Percentiles rank a stretch among this genome's conserved stretches.
phyloP scores from a whole-genome alignment of 2,113 vertebrate species.

The Turnix velox region DNA sequence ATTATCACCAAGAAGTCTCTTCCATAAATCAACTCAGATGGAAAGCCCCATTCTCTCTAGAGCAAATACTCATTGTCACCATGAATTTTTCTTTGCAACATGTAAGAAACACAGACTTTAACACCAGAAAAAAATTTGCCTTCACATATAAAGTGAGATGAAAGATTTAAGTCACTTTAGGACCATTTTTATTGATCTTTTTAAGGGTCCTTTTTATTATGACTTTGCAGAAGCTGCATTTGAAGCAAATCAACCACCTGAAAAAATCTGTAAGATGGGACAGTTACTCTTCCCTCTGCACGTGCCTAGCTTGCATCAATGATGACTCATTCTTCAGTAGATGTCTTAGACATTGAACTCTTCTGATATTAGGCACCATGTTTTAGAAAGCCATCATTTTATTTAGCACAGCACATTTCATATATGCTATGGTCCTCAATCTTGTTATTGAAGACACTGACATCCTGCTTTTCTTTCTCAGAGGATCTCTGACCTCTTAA shows the following conservation, averaged over 20 bases:
- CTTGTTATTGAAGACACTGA: not conserved
- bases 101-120: not conserved
- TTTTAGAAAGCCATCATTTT: not conserved
- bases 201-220: not conserved
- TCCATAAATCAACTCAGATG: not conserved
- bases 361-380: not conserved
- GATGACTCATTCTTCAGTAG: not conserved
- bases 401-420: constrained; percentile 1
- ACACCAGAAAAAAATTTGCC: not conserved
- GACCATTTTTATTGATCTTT: not conserved
- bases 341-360: not conserved
- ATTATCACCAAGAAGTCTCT: not conserved
- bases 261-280: not conserved
- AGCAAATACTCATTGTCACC: not conserved
- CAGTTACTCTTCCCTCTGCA: not conserved
- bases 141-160: not conserved
- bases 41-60: not conserved
- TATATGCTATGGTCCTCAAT: not conserved
- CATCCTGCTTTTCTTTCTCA: constrained; percentile 10
- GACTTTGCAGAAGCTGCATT: not conserved
- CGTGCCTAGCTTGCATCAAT: not conserved
- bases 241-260: constrained; percentile 3
- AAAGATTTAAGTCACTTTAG: not conserved
- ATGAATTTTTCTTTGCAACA: not conserved
- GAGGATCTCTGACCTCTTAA: constrained; percentile 24